Base-by-base conservation (phyloP, 2,888 invertebrate genomes). In the Sicus ferrugineus region DNA sequence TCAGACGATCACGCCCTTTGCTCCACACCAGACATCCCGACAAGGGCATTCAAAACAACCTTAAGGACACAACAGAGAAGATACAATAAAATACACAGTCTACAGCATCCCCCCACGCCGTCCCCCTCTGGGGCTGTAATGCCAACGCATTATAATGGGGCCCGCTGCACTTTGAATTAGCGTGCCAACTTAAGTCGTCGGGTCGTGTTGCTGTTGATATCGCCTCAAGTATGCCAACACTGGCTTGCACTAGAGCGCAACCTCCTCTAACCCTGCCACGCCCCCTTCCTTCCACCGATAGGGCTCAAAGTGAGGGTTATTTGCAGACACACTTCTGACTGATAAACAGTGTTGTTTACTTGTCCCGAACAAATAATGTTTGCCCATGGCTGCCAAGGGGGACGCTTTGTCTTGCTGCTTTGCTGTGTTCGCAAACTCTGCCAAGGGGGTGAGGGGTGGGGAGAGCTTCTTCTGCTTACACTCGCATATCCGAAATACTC, bases 171-270 rank as follows among this genome's bases (percentile, higher is more conserved):
- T 26, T 48, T 48, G 48, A 46, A 63, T 63, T 63, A 63, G 62
- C 62, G 38, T 38, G 46, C 46, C 28, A 63, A 63, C 63, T 63
- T 48, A 28, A 63, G 48, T 26, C 48, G 21, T 61, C 61, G 54
- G 7, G n/a, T n/a, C n/a, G n/a, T 58, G 30, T 30, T 26, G 30
- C 30, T 26, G 28, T 58, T 38, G 26, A 46, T 42, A n/a, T 48
- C 63, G 68, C 68, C 68, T 69, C 68, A 58, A 69, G 68, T 58
- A 30, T 58, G 64, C 30, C 34, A 62, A 56, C 54, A 54, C 65
- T 38, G 50, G 21, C 31, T 52, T 11, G n/a, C n/a, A n/a, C n/a
- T n/a, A n/a, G n/a, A n/a, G n/a, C n/a, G n/a, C n/a, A n/a, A n/a
- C n/a, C n/a, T 19, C 59, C 59, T 19, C 3, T n/a, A 42, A 42